Percentiles rank a stretch among this genome's conserved stretches.
Conservation (phyloP, 2,113 vertebrate genomes). For the Trinectes maculatus region DNA sequence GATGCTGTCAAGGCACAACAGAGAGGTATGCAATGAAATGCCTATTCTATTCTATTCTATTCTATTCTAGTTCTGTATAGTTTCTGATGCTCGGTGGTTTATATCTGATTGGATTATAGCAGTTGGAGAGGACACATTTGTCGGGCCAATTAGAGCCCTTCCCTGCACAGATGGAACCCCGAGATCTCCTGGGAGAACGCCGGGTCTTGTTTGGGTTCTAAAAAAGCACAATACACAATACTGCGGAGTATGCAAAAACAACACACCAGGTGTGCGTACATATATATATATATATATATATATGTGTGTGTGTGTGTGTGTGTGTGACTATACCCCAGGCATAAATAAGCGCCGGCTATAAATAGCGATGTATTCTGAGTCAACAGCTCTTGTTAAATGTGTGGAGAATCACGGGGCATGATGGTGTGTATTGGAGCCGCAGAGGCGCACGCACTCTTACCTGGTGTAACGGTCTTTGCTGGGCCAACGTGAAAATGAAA, state of each 20-base stretch:
- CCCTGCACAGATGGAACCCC: constrained; percentile 73
- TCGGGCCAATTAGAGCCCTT: constrained; percentile 74
- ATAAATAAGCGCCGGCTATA: constrained; percentile 62
- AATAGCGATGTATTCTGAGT: constrained; percentile 74
- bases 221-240: constrained; percentile 52
- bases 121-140: constrained; percentile 69
- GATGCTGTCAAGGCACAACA: constrained; percentile 42
- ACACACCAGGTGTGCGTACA: constrained; percentile 64
- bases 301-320: constrained; percentile 13
- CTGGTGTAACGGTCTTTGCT: constrained; percentile 62
- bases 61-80: constrained; percentile 5
- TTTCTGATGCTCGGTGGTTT: constrained; percentile 50
- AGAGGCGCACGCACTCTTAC: constrained; percentile 49
- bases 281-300: no score
- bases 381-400: constrained; percentile 48
- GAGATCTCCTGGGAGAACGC: constrained; percentile 59
- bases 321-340: constrained; percentile 42
- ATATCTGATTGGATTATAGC: constrained; percentile 74
- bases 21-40: constrained; percentile 29
- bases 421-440: background rate
- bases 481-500: constrained; percentile 61
- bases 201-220: constrained; percentile 60
- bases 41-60: background rate
- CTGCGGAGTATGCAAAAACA: constrained; percentile 63
- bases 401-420: constrained; percentile 17